phyloP scores from a whole-genome alignment of 2,113 vertebrate genomes.

The Physeter macrocephalus region DNA sequence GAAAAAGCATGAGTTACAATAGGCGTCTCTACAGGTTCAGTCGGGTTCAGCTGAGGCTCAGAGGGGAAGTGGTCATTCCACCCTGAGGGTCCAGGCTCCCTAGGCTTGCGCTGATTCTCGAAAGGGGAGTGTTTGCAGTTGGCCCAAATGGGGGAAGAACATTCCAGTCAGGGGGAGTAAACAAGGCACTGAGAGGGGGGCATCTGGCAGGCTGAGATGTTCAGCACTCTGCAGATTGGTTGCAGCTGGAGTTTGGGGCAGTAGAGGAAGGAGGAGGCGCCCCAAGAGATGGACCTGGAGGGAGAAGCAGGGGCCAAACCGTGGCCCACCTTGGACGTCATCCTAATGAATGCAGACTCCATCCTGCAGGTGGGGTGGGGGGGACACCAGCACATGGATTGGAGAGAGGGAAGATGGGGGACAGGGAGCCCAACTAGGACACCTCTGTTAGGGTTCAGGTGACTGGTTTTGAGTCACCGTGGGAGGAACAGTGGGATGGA shows the following conservation, averaged over 20 bases:
- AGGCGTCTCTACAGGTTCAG: not conserved
- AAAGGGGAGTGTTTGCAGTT: not conserved
- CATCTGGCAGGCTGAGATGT: not conserved
- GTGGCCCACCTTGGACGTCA: not conserved
- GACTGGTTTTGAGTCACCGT: not conserved
- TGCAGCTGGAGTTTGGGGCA: not conserved
- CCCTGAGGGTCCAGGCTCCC: not conserved
- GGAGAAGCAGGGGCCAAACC: not conserved
- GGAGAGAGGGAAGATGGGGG: not conserved
- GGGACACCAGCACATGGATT: not conserved
- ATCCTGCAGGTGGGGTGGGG: not conserved
- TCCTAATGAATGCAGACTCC: not conserved
- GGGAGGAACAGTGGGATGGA: not conserved
- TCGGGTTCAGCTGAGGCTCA: not conserved
- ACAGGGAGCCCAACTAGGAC: not conserved
- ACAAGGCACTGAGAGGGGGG: not conserved
- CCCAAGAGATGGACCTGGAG: not conserved
- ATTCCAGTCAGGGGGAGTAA: not conserved
- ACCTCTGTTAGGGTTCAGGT: not conserved
- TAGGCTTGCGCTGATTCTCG: not conserved
- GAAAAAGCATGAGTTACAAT: not conserved
- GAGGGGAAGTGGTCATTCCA: not conserved
- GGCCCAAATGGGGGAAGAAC: not conserved
- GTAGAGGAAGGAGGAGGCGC: too few species aligned
- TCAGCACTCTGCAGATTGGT: too few species aligned